Evolutionary conservation across 2,797 vertebrate species (phyloP), one percentile per base, ranked within the genome.

Genomic region (Enteromius viviparus): DNA sequence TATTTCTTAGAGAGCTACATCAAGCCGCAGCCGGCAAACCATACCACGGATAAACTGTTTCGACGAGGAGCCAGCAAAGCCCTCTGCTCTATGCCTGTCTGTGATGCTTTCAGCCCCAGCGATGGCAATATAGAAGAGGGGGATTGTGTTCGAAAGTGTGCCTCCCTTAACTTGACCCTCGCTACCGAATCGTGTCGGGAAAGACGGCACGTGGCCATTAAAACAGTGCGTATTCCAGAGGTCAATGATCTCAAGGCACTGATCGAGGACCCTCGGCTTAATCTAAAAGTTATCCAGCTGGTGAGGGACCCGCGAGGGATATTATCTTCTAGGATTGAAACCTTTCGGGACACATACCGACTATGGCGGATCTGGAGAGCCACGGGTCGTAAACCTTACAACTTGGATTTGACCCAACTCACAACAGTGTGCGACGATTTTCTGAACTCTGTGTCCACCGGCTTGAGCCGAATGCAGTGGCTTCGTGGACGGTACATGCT

Each of bases 341-440:
- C 97, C 5, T 98, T 98, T 87, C 92, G 96, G 51, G 97, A 98
- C 85, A 97, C 96, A 0, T 98, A 97, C 91, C 93, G 96, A 21
- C 95, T 97, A 65, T 98, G 97, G 96, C 95, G 96, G 76, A 96
- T 98, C 42, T 98, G 97, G 97, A 96, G 96, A 0, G 96, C 95
- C 78, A 98, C 96, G 0, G 97, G 97, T 12, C 92, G 96, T 72
- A 96, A 94, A 76, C 97, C 97, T 0, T 96, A 96, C 92, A 98
- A 97, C 91, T 91, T 97, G 88, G 96, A 98, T 0, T 93, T 95
- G 76, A 95, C 93, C 12, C 96, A 97, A 93, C 95, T 98, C 86
- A 97, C 94, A 78, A 95, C 95, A 0, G 94, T 97, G 82, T 98
- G 97, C 0, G 95, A 97, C 84, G 96, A 98, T 92, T 95, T 97